Base-by-base conservation (phyloP, 2,113 vertebrate genomes). In the Mirounga angustirostris region DNA sequence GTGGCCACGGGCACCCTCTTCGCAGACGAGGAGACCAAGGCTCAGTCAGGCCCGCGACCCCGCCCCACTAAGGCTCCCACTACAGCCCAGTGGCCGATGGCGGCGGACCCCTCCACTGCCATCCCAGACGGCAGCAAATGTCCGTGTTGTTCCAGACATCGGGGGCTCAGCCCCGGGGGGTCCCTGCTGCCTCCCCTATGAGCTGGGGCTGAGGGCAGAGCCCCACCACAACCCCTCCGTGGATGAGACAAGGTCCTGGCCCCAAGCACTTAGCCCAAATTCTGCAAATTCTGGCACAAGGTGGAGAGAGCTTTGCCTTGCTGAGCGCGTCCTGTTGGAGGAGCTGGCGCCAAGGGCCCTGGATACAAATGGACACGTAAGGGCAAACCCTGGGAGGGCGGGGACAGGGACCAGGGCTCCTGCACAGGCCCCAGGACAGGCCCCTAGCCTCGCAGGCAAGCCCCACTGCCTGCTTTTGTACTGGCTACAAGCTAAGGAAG, bases 211-310 rank as follows among this genome's bases (percentile, higher is more conserved):
- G 50, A 63, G 74, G 26, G 30, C 52, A 1, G 12, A 56, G 52
- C 16, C 26, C 33, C 16, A 2, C 22, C 28, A 4, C 24, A 1
- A 5, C 4, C 0, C 7, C 71, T 40, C 12, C 0, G 0, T 12
- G 69, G 26, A 26, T 0, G 2, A 30, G 18, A 10, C 0, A 19
- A 54, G 56, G 33, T 59, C 67, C n/a, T 7, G 9, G 74, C 3
- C 3, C 30, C 9, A 22, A 5, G 36, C 30, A 5, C 63, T 46
- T 10, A 6, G 40, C 59, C 2, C 7, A 0, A 7, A 3, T 36
- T 16, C 11, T 8, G 61, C 7, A 0, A 7, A 3, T 36, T 16
- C 11, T 8, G 61, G 54, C 14, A 28, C 61, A 15, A 63, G 36
- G 33, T 43, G 67, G 52, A 69, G 56, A 73, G 78, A 81, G 59